Conservation (phyloP, 2,113 vertebrate genomes). For the Sceloporus undulatus region DNA sequence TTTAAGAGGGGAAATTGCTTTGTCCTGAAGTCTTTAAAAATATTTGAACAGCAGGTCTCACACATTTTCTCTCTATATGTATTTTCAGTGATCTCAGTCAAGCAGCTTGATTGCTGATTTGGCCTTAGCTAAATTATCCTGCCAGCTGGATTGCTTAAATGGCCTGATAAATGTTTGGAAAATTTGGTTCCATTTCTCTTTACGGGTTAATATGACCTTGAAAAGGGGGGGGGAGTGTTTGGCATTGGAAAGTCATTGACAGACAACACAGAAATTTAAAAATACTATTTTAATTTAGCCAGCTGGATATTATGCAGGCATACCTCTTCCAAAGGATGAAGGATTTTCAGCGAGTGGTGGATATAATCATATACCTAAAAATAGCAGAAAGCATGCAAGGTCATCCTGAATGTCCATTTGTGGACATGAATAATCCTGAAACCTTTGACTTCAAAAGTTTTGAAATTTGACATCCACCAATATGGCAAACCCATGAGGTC, state of each 20-base stretch:
- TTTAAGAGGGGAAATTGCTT: neutral
- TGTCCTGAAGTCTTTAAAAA: neutral
- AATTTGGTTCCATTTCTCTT: neutral
- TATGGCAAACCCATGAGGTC: neutral
- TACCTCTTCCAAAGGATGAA: neutral
- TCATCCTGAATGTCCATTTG: neutral
- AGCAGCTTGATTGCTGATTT: neutral
- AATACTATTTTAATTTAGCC: conserved; percentile 3
- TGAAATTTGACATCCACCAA: neutral
- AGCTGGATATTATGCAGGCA: conserved; percentile 3
- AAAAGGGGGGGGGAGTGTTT: neutral
- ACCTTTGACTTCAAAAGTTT: neutral
- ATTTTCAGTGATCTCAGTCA: neutral
- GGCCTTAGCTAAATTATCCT: neutral
- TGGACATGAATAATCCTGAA: neutral
- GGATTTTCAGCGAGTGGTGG: neutral
- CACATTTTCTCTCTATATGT: neutral
- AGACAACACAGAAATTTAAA: neutral
- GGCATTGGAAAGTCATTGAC: neutral
- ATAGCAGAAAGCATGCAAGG: neutral
- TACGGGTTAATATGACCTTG: neutral
- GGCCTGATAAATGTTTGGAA: conserved; percentile 13
- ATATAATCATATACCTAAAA: neutral
- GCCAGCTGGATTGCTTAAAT: neutral
- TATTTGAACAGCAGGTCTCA: neutral